Base-by-base conservation (phyloP, 2,888 invertebrate genomes). In the Emmelina monodactyla region DNA sequence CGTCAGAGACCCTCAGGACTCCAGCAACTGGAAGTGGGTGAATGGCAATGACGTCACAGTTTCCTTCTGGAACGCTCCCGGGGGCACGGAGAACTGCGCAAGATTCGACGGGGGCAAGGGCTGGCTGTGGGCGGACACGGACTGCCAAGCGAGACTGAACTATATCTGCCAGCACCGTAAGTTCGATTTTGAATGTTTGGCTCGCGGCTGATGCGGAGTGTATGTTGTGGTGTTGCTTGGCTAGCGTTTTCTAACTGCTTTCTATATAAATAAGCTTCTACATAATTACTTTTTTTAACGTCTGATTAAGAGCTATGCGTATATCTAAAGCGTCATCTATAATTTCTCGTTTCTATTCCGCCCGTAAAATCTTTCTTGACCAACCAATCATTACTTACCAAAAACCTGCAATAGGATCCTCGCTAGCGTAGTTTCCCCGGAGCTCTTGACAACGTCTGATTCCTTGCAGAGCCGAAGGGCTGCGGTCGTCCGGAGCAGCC, bases 151-250 rank as follows among this genome's bases (percentile, higher is more conserved):
- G 34, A 85, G 87, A 47, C 79, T 94, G 45, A 94, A 94, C 72
- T 95, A 89, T 71, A 94, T 95, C 44, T 95, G 95, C 62, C 95
- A 95, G 70, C 94, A 95, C 72, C 91, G 92, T 92, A 82, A 88
- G 91, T 88, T 40, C 12, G 38, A 39, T 52, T 54, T 45, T 42
- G 33, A 38, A 25, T 34, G 29, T 38, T n/a, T 16, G 25, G 16
- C 6, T 25, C 11, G 28, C 19, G 28, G 16, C 31, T 22, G 37
- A 28, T 37, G 22, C 22, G 11, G 4, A 9, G 12, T 30, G 2
- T 16, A 22, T 28, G n/a, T 19, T 28, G 7, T 4, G 5, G 16
- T 28, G 6, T 10, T 31, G n/a, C 11, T 33, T 2, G 15, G 12
- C 14, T 22, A 19, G 38, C 38, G 38, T n/a, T n/a, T n/a, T n/a